Evolutionary conservation across 2,797 vertebrate species (phyloP), one percentile per base, ranked within the genome.

Genomic region (Lemur catta): DNA sequence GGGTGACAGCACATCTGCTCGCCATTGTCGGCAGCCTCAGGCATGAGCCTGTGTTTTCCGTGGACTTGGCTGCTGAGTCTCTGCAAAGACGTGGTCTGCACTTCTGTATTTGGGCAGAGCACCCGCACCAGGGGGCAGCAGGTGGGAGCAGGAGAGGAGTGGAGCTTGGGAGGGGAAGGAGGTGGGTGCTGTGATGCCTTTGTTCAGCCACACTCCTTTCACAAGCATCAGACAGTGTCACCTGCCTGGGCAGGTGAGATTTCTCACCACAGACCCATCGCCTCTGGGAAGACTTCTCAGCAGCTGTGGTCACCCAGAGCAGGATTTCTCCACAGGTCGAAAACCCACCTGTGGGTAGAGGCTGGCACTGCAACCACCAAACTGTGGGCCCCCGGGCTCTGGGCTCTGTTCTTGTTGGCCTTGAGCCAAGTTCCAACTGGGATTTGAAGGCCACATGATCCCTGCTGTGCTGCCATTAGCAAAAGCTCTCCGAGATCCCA

Each of bases 101-200:
- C 89, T 79, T 46, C 79, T 72, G 76, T 94, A 24, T 20, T 94
- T 35, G 43, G 28, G 63, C 17, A 81, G 43, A 24, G 33, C 11
- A 13, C 4, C 35, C 43, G 11, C 1, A 3, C 3, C 1, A 0
- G 14, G 1, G 0, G 22, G 13, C 8, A n/a, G 35, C 2, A 15
- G 28, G 43, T 13, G 22, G 57, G 13, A 3, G 20, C 52, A 13
- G 52, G 57, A 26, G 48, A 13, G 26, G 46, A 0, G 10, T 24
- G 35, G 3, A 74, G 28, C 67, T 24, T 14, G 46, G 12, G 22
- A 20, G 0, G 41, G 12, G 35, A 17, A 9, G 3, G 26, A 20
- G 14, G 22, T 46, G 9, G 24, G 2, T 1, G 7, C 24, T 38
- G 7, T 24, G 28, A 26, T 14, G 4, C 6, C 14, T n/a, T 22